Evolutionary conservation across 2,113 vertebrate species (phyloP).

Genomic region (Psilopogon haemacephalus): DNA sequence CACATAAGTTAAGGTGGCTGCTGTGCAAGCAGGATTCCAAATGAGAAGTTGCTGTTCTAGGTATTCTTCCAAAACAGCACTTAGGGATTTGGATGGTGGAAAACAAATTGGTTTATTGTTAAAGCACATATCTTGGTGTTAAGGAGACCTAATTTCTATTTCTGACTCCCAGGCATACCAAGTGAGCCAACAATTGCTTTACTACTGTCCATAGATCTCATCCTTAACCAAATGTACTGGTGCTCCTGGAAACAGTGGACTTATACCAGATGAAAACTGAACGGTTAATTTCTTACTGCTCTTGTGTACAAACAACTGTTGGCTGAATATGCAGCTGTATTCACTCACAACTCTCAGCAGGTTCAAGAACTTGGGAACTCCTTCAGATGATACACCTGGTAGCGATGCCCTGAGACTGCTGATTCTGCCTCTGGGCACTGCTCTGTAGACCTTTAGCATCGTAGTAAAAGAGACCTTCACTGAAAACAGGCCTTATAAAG

Average conservation of each 20-base stretch:
- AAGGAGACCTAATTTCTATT: background rate
- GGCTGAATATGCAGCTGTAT: background rate
- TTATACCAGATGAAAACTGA: background rate
- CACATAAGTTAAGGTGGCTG: background rate
- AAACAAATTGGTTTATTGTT: background rate
- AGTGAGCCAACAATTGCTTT: background rate
- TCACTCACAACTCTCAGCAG: background rate
- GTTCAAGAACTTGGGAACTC: background rate
- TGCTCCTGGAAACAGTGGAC: background rate
- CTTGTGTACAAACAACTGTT: background rate
- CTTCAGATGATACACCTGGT: rapidly evolving
- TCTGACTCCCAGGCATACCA: background rate
- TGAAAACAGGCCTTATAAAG: background rate
- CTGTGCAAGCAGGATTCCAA: background rate
- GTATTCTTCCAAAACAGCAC: background rate
- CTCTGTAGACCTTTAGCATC: background rate
- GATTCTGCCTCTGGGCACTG: background rate
- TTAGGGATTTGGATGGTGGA: background rate
- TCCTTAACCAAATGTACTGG: rapidly evolving
- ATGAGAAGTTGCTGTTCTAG: slow-evolving; percentile 7
- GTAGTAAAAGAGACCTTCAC: background rate
- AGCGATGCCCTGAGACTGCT: rapidly evolving
- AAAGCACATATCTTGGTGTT: background rate
- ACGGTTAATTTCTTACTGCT: background rate
- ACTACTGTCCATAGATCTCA: rapidly evolving